phyloP scores from a whole-genome alignment of 2,113 vertebrate genomes.

The Nibea albiflora region DNA sequence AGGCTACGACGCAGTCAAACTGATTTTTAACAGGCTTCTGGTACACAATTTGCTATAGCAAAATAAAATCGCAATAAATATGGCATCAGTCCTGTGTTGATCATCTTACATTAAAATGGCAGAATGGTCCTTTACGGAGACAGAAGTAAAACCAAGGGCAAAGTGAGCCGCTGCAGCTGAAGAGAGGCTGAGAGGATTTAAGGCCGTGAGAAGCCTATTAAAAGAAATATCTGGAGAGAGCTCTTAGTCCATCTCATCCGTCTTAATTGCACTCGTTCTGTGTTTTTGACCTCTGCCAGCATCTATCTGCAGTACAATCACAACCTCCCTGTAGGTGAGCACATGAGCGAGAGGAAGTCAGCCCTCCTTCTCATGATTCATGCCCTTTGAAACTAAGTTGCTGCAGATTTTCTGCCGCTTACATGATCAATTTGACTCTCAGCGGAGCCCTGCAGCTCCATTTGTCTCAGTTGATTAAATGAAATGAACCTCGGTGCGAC shows the following conservation, averaged over 20 bases:
- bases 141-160: constrained; percentile 9
- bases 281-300: constrained; percentile 46
- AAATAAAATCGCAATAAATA: no score
- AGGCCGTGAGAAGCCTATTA: constrained; percentile 38
- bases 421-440: constrained; percentile 40
- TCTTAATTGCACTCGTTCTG: constrained; percentile 30
- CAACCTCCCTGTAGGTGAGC: constrained; percentile 40
- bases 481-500: constrained; percentile 11
- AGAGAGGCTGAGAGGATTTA: constrained; percentile 21
- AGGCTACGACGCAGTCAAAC: no score
- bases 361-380: constrained; percentile 48
- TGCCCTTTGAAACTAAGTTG: constrained; percentile 54
- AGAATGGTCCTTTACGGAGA: constrained; percentile 7
- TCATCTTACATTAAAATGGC: not conserved
- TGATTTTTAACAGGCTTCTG: no score
- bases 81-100: not conserved
- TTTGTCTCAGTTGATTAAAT: constrained; percentile 46
- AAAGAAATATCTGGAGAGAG: constrained; percentile 35
- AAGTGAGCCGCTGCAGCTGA: not conserved
- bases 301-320: constrained; percentile 31
- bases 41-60: no score
- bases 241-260: constrained; percentile 21
- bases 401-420: constrained; percentile 46
- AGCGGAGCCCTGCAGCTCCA: constrained; percentile 24
- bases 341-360: not conserved